Percentiles rank a stretch among this genome's conserved stretches.
These are phyloP conservation scores for Anoura caudifer DNA, from an alignment of 2,113 vertebrate species.

Conservation along the genomic window DNA sequence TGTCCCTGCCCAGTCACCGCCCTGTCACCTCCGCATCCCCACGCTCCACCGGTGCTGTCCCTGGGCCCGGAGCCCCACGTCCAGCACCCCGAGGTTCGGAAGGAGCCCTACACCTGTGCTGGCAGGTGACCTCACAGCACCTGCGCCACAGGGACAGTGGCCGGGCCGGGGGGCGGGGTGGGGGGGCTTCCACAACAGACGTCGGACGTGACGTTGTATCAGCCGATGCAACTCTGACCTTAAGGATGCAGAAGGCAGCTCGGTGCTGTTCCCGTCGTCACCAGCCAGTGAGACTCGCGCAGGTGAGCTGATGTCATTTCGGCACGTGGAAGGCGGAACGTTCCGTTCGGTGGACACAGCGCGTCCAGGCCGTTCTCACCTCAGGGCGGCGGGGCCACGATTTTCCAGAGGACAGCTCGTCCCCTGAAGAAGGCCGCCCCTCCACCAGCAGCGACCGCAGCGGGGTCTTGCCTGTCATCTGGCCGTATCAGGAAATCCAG, in stretches of 20 bases:
- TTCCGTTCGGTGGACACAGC: not conserved
- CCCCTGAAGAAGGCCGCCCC: too few species aligned
- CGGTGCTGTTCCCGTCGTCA: not conserved
- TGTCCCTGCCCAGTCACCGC: too few species aligned
- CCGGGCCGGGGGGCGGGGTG: too few species aligned
- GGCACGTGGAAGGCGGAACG: not conserved
- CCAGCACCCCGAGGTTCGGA: not conserved
- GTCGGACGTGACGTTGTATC: fast-evolving
- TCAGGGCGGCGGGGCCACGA: not conserved
- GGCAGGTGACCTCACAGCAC: not conserved
- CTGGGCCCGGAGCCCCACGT: not conserved
- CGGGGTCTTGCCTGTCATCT: not conserved
- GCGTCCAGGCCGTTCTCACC: not conserved
- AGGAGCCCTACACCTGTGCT: not conserved
- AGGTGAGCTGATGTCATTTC: not conserved
- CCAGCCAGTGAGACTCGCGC: not conserved
- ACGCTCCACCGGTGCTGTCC: too few species aligned
- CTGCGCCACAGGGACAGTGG: not conserved
- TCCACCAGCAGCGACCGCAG: not conserved
- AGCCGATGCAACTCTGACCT: not conserved
- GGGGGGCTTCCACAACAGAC: not conserved
- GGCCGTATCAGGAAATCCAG: not conserved
- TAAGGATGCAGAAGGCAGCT: not conserved
- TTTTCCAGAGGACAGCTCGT: too few species aligned
- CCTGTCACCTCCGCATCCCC: too few species aligned